Evolutionary conservation across 2,888 invertebrate species (phyloP), one percentile per base, ranked within the genome.

Genomic region (Cenopis cana): DNA sequence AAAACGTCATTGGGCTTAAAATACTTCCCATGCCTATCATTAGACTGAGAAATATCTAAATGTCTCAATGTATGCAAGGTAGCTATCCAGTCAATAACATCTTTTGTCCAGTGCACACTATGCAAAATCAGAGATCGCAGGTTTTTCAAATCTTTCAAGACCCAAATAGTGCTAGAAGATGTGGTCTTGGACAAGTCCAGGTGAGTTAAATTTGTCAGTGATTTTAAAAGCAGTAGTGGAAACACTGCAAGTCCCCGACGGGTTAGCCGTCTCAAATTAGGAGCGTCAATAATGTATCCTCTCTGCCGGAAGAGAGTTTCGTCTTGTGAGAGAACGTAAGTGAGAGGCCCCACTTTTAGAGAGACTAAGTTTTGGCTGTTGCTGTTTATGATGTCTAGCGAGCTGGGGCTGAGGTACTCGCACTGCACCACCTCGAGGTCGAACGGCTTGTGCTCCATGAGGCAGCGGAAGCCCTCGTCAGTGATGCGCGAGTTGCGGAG

Each of bases 1-100:
- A 99, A 90, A 38, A 96, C 93, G 74, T 95, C 94, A 89, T 97
- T 97, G 3, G 98, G 97, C 78, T 96, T 95, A 46, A 94, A 93
- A 85, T 96, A 98, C 74, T 94, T 95, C 6, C 97, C 97, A 76
- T 96, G 95, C 57, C 95, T 95, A 72, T 95, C 95, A 80, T 95
- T 94, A 0, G 94, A 95, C 76, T 97, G 96, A 0, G 98, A 98
- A 76, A 99, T 95, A 89, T 99, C 99, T 72, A 99, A 90, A 81
- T 97, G 96, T 78, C 95, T 95, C 80, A 95, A 91, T 75, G 93
- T 92, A 41, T 85, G 89, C 77, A 96, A 83, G 57, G 92, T 91
- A 72, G 94, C 92, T 79, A 96, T 95, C 81, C 95, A 94, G 74
- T 94, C 93, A 71, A 95, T 92, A 74, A 95, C 93, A 75, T 94